Evolutionary conservation across 1,140 invertebrate genomes (phyloP), one percentile per base, ranked within the genome.

Genomic region (Hycleus phaleratus): DNA sequence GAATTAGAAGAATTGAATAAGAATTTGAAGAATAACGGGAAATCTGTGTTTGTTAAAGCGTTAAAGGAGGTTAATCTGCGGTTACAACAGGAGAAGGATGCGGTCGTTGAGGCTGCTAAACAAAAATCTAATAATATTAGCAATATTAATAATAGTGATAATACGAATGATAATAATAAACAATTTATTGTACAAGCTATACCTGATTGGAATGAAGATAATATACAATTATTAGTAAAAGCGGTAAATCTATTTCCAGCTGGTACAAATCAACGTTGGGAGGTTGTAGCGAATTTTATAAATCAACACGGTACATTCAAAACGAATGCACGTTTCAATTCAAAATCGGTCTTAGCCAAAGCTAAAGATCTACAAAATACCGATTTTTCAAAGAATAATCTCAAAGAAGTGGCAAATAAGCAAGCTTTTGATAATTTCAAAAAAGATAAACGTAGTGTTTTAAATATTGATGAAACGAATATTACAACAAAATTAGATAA

Each of bases 181-280:
- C 44, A 46, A 26, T 62, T 74, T 2, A 72, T 74, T 8, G 58
- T 79, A n/a, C 75, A 74, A 57, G 66, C 70, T 10, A 67, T 76
- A 4, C 74, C 82, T 6, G 76, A 82, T 5, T 98, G 95, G 95
- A 82, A 78, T 12, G 81, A 84, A 49, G 93, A 98, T 66, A 79
- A 82, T 64, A 76, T 93, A 0, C 89, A 94, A 64, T 73, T 95
- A 11, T 78, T 98, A 1, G 95, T 97, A 12, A 98, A 98, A 74
- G 94, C 91, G 38, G 93, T 97, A 0, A 97, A 97, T 78, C 71
- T 98, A 2, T 98, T 97, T 73, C 95, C 96, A 0, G 93, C 94
- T 43, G 95, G 96, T 10, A 98, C 95, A 0, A 90, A 86, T 73
- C 90, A 96, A 70, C 81, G 93, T 64, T 98, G 95, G 95, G 94